These are phyloP conservation scores for Ricordea florida DNA, from an alignment of 92 coral and sea anemone genomes.

Conservation along the genomic window DNA sequence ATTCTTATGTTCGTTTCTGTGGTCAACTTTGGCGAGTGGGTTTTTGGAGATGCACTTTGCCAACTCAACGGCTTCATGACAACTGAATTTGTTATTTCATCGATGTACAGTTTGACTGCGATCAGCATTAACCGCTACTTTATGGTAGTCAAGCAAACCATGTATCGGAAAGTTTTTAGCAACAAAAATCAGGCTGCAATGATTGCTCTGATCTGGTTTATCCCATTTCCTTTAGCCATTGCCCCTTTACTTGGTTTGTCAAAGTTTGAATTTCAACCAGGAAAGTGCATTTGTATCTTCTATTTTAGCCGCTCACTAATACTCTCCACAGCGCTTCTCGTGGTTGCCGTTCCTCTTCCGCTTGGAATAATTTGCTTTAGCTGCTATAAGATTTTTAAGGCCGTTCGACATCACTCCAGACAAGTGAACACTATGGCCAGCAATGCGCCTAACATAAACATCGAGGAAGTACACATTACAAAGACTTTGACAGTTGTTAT, in stretches of 20 bases:
- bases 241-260: constrained; percentile 75
- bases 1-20: constrained; percentile 54
- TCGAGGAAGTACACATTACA: constrained; percentile 72
- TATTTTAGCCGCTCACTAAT: constrained; percentile 53
- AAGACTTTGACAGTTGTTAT: constrained; percentile 72
- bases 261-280: constrained; percentile 55
- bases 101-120: constrained; percentile 44
- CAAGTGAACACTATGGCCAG: constrained; percentile 28
- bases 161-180: constrained; percentile 41
- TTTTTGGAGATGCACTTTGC: constrained; percentile 41
- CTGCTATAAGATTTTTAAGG: constrained; percentile 63
- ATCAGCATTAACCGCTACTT: constrained; percentile 59
- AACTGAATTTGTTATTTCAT: constrained; percentile 37
- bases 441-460: constrained; percentile 31
- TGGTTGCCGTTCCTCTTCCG: constrained; percentile 52
- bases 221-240: constrained; percentile 65
- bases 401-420: constrained; percentile 48
- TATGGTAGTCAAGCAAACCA: constrained; percentile 56
- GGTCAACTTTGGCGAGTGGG: constrained; percentile 40
- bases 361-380: constrained; percentile 48
- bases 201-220: constrained; percentile 49
- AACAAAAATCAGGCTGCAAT: constrained; percentile 21
- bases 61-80: constrained; percentile 53
- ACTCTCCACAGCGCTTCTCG: constrained; percentile 27
- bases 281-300: constrained; percentile 64